Evolutionary conservation across 2,888 invertebrate genomes (phyloP).

Genomic region (Drosophila greeni): DNA sequence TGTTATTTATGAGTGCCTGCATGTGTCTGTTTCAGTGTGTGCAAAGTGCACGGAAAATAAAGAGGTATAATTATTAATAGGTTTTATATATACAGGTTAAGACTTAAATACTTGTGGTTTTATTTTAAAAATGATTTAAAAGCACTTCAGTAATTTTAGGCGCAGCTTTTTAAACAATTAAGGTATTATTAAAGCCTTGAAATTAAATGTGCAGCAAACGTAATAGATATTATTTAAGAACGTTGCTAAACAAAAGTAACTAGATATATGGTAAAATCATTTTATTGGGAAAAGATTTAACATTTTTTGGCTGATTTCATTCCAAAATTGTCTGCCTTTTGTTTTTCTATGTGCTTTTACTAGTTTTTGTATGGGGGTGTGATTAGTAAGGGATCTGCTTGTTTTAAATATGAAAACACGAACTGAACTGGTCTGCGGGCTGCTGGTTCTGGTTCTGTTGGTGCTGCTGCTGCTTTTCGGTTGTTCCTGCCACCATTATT

Average conservation of each 20-base stretch:
- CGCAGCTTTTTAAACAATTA: background rate
- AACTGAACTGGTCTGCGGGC: slow-evolving; percentile 36
- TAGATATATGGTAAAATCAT: background rate
- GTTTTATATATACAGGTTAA: background rate
- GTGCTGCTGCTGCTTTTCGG: slow-evolving; percentile 9
- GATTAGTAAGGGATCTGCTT: slow-evolving; percentile 65
- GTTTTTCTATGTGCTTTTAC: background rate
- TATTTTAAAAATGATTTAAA: no score
- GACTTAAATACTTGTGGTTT: no score
- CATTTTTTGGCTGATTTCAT: background rate
- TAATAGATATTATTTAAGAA: no score
- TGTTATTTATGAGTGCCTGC: slow-evolving; percentile 67
- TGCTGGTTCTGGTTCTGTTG: slow-evolving; percentile 2
- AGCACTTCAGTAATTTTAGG: background rate
- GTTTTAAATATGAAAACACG: slow-evolving; percentile 64
- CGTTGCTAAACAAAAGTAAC: background rate
- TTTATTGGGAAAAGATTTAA: background rate
- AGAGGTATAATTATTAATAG: background rate
- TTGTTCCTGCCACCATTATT: slow-evolving; percentile 53
- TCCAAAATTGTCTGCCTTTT: background rate
- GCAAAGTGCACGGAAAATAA: slow-evolving; percentile 14
- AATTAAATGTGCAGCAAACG: background rate
- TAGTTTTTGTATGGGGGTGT: slow-evolving; percentile 48
- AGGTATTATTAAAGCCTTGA: background rate
- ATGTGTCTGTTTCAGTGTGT: slow-evolving; percentile 23